Base-by-base conservation (phyloP, 2,797 vertebrate genomes). In the Pangasius krempfi region DNA sequence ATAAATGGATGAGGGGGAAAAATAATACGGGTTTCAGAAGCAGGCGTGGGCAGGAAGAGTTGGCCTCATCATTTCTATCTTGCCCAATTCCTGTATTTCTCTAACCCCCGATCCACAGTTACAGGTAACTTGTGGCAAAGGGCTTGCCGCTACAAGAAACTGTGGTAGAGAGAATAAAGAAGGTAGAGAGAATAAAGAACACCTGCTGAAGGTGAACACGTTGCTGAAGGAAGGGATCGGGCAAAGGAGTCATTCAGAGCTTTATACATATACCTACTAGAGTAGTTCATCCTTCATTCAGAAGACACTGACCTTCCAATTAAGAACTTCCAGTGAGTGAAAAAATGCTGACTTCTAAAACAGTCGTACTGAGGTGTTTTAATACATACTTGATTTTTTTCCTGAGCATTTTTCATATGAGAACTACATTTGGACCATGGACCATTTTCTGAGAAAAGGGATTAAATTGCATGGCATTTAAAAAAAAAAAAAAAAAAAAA, bases 1-100 rank as follows among this genome's bases (percentile, higher is more conserved):
- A 70, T 86, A 91, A 44, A 33, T 87, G 76, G 86, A 85, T 72
- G 62, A 72, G 88, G n/a, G 81, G 86, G 54, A 56, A 89, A 52
- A 85, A 60, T 80, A 13, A 40, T 60, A 40, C 47, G 52, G 33
- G 52, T 62, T 70, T 68, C 40, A 79, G 64, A 52, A 58, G 80
- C 40, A 58, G n/a, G 27, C 5, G 4, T 13, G 14, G 12, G 62
- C 16, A 87, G 50, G 52, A 70, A 56, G 13, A 12, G 44, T 50
- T 68, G 13, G 60, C 40, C 56, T 80, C 72, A 58, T 88, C 27
- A 75, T 82, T 73, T 86, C 47, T 84, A 56, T 4, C 64, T n/a
- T 68, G 60, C 33, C 52, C 86, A 66, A 88, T 91, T 64, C 75
- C 87, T 84, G 47, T 52, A 58, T 73, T 82, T 88, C 60, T 60